Base-by-base conservation (phyloP, 2,797 vertebrate species). In the Mus minutoides region DNA sequence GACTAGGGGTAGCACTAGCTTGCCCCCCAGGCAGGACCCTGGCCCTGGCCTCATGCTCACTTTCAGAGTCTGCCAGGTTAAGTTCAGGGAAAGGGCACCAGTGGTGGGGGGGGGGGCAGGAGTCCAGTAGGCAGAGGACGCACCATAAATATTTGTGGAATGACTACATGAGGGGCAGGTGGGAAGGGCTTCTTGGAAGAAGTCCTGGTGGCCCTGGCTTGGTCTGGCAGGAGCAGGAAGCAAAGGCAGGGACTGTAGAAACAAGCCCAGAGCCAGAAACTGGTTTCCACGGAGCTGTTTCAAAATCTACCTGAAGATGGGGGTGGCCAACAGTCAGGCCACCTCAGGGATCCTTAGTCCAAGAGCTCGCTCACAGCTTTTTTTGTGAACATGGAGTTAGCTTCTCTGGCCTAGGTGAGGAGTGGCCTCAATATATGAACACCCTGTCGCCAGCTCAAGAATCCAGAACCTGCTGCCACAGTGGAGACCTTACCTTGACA, bases 401-500 rank as follows among this genome's bases (percentile, higher is more conserved):
- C 22, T 26, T 77, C 34, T 54, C 21, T 75, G 89, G 37, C 71
- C 83, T n/a, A 46, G 82, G 14, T 24, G 22, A 69, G 40, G 22
- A 22, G 3, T 10, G 7, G 82, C 52, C 79, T 34, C 2, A 40
- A 80, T 24, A 9, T 64, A 88, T 80, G 2, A 19, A 79, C 6
- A 29, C 69, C 46, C 46, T 21, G 29, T 67, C 34, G 64, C 82
- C 46, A 34, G 75, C 46, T 58, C 3, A 2, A 54, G 31, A 58
- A 76, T 56, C 92, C 88, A 0, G 13, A 78, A 12, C 62, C 49
- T 37, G 14, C 3, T 2, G 26, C 0, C 1, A 69, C 34, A 37
- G 79, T 88, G 54, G 78, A 71, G 88, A 79, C 49, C 98, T 98
- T 98, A 99, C 98, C 98, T 98, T 69, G 84, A 84, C 56, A 29